These are phyloP conservation scores for Acromyrmex heyeri DNA, from an alignment of 1,140 invertebrate species.

Conservation along the genomic window DNA sequence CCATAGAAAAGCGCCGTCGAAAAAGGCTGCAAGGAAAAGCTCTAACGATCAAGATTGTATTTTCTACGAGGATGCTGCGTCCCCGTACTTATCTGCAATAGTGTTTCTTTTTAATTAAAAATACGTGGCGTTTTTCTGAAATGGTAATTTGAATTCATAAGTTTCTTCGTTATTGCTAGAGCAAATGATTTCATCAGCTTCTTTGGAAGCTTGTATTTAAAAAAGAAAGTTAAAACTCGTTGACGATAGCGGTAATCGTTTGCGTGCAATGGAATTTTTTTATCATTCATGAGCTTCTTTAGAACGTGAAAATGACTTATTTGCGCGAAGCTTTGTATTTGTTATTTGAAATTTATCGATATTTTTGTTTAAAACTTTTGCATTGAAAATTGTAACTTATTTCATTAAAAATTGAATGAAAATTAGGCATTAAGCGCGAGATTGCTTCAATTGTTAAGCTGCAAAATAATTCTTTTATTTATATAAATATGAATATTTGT, in stretches of 20 bases:
- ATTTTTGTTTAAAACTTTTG: too few species aligned
- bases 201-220: background rate
- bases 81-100: background rate
- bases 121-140: background rate
- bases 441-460: slow-evolving; percentile 6
- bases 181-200: slow-evolving; percentile 15
- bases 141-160: slow-evolving; percentile 43
- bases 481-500: background rate
- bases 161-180: background rate
- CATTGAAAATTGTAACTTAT: too few species aligned
- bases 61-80: background rate
- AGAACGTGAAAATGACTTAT: slow-evolving; percentile 5
- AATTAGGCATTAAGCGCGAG: background rate
- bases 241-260: slow-evolving; percentile 6
- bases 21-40: slow-evolving; percentile 22
- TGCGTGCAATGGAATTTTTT: background rate
- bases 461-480: background rate
- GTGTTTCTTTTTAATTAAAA: slow-evolving; percentile 57
- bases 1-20: slow-evolving; percentile 24
- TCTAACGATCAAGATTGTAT: slow-evolving; percentile 31
- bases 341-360: too few species aligned
- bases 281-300: background rate
- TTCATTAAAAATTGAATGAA: too few species aligned
- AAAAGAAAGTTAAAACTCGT: background rate
- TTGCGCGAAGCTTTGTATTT: too few species aligned